Evolutionary conservation across 2,797 vertebrate genomes (phyloP).

Genomic region (Sebastes baramenuke): DNA sequence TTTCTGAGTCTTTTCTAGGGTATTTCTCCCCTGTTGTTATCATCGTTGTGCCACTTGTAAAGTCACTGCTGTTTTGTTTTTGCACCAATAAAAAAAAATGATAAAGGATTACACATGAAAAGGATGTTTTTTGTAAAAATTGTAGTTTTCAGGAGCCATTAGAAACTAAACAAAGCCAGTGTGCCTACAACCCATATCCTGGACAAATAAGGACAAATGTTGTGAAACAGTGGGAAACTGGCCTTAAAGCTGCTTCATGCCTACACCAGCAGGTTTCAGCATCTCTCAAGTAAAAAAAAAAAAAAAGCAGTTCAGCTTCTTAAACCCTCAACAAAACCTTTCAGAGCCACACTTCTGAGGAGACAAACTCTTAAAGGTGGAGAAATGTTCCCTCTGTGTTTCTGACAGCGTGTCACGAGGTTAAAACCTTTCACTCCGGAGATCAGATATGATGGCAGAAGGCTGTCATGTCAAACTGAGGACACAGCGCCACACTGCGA

Average conservation of each 20-base stretch:
- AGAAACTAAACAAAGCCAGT: not conserved
- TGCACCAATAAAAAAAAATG: no score
- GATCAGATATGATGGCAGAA: slow-evolving; percentile 24
- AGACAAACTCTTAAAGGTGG: not conserved
- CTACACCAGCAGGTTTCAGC: not conserved
- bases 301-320: not conserved
- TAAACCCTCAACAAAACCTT: slow-evolving; percentile 1
- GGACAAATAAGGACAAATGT: slow-evolving; percentile 21
- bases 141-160: not conserved
- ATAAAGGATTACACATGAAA: slow-evolving; percentile 20
- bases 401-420: slow-evolving; percentile 23
- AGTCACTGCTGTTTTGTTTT: no score
- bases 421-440: slow-evolving; percentile 35
- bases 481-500: slow-evolving; percentile 1
- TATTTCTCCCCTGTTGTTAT: no score
- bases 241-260: not conserved
- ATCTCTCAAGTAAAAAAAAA: not conserved
- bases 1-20: no score
- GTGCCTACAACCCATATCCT: not conserved
- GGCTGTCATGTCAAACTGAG: slow-evolving; percentile 17
- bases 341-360: slow-evolving; percentile 1
- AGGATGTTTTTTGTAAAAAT: not conserved
- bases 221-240: not conserved
- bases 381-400: slow-evolving; percentile 1
- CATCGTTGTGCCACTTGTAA: no score